These are phyloP conservation scores for Parelbella ahira DNA, from an alignment of 2,888 invertebrate species.

Conservation along the genomic window DNA sequence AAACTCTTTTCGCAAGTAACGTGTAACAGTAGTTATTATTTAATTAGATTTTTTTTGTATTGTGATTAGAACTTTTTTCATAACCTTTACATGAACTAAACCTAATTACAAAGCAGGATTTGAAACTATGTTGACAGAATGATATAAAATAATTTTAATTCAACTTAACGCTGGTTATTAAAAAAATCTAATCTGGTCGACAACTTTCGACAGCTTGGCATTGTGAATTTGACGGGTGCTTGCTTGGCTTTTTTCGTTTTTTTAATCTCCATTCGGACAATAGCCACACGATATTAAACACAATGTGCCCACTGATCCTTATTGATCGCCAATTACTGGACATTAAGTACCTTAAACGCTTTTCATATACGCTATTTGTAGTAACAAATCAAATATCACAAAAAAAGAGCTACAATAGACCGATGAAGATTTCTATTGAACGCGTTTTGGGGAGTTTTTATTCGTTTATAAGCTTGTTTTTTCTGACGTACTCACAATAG, in stretches of 20 bases:
- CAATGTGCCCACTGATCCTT: slow-evolving; percentile 80
- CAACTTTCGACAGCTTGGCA: slow-evolving; percentile 57
- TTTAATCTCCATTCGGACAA: slow-evolving; percentile 61
- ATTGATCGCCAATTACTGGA: slow-evolving; percentile 81
- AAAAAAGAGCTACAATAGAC: slow-evolving; percentile 61
- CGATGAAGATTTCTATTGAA: slow-evolving; percentile 66
- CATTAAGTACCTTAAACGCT: slow-evolving; percentile 79
- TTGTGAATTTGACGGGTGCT: slow-evolving; percentile 58
- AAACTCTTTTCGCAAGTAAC: too few relatives aligned
- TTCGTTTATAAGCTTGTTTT: slow-evolving; percentile 58
- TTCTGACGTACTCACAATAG: slow-evolving; percentile 55
- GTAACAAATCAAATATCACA: slow-evolving; percentile 74
- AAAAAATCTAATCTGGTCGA: slow-evolving; percentile 45
- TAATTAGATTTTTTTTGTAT: too few relatives aligned
- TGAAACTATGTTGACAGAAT: too few relatives aligned
- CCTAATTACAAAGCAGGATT: too few relatives aligned
- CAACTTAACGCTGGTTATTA: slow-evolving; percentile 6
- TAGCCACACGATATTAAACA: slow-evolving; percentile 63
- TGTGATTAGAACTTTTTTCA: too few relatives aligned
- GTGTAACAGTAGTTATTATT: too few relatives aligned
- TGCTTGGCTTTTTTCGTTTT: slow-evolving; percentile 54
- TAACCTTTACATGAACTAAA: too few relatives aligned
- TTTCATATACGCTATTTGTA: slow-evolving; percentile 76
- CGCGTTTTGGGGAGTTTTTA: slow-evolving; percentile 54
- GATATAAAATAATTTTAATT: neutral